phyloP scores from a whole-genome alignment of 2,113 vertebrate genomes.

The Brachionichthys hirsutus region DNA sequence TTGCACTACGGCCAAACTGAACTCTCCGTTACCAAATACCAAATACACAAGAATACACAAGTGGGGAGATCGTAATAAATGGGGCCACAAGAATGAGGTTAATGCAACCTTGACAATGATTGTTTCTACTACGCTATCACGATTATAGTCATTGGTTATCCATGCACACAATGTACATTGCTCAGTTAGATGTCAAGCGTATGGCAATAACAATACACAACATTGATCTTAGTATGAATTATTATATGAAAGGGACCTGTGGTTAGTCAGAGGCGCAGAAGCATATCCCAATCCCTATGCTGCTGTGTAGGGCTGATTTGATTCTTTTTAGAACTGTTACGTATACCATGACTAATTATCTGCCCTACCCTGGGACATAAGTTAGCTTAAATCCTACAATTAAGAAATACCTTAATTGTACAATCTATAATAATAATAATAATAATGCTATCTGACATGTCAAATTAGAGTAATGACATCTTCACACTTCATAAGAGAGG shows the following conservation, averaged over 20 bases:
- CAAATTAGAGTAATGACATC: constrained; percentile 22
- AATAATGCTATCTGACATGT: constrained; percentile 31
- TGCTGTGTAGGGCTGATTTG: constrained; percentile 26
- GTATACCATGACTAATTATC: constrained; percentile 38
- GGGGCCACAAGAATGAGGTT: constrained; percentile 14
- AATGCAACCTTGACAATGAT: constrained; percentile 64
- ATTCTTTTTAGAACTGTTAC: constrained; percentile 42
- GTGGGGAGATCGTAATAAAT: no score
- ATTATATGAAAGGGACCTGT: constrained; percentile 59
- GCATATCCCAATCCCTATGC: constrained; percentile 67
- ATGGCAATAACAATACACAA: constrained; percentile 51
- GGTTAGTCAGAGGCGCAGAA: constrained; percentile 72
- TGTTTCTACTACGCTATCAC: constrained; percentile 33
- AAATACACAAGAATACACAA: constrained; percentile 19
- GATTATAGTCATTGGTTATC: constrained; percentile 41
- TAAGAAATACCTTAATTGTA: constrained; percentile 65
- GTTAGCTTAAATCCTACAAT: constrained; percentile 72
- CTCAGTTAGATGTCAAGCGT: constrained; percentile 50
- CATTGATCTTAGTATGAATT: constrained; percentile 56
- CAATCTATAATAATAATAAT: constrained; percentile 51
- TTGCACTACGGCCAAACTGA: constrained; percentile 5
- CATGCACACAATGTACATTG: constrained; percentile 54
- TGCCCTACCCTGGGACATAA: constrained; percentile 57
- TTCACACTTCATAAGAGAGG: constrained; percentile 20
- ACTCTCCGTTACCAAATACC: constrained; percentile 15